Base-by-base conservation (phyloP, 2,888 invertebrate species). In the Amblyjoppa fuscipennis region DNA sequence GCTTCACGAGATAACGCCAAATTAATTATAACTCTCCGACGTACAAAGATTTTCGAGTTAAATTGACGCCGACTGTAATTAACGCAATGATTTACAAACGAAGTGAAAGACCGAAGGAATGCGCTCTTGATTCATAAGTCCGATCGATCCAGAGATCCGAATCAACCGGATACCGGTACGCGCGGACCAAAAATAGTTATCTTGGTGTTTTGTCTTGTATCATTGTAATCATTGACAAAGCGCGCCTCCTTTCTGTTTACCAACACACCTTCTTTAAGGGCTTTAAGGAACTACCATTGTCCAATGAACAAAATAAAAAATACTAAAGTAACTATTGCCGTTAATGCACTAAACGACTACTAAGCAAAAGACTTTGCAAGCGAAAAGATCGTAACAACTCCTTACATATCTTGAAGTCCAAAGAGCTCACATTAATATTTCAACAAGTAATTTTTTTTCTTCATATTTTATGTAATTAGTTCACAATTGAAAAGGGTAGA, bases 11-110 rank as follows among this genome's bases (percentile, higher is more conserved):
- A 76, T 76, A 76, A 76, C 11, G 31, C 64, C 16, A 61, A 74
- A 59, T 74, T 74, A 45, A 38, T 59, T 73, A 41, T 16, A 38
- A 25, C 25, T 38, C 59, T 74, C 20, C 59, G 45, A 59, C 16
- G 25, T 45, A 61, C 45, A n/a, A n/a, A 64, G 31, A 20, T 64
- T 75, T 61, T 6, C 13, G 41, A 56, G 56, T 13, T 20, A 4
- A 73, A 56, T 53, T 73, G 13, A 5, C 6, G 38, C 20, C 13
- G 4, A 1, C 13, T 13, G 59, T 59, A 28, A 59, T 59, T 28
- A 28, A 28, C 59, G 25, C 45, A 25, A 59, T 28, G 59, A 4
- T 59, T 59, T 13, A 5, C 4, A 28, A 28, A 25, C 25, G 1
- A 28, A 34, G 13, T 31, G 64, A 64, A 34, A n/a, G 34, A 64